phyloP scores from a whole-genome alignment of 1,140 invertebrate species.

The Magallana ariakensis region DNA sequence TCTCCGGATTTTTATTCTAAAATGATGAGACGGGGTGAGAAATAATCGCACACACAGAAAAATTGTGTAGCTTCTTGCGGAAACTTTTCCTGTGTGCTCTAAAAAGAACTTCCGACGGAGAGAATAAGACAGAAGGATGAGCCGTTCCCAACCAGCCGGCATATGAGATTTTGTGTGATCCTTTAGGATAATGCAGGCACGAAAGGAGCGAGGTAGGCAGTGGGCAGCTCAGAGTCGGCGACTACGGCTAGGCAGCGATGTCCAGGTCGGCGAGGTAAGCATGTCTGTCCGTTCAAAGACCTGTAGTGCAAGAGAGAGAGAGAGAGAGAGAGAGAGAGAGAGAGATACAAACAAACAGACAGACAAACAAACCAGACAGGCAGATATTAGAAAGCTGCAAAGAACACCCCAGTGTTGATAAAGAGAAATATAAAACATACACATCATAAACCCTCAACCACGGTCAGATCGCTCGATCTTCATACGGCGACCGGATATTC shows the following conservation, averaged over 20 bases:
- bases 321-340: too few species aligned
- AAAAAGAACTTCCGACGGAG: background rate
- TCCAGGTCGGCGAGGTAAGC: constrained; percentile 7
- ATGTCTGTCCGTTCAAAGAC: too few species aligned
- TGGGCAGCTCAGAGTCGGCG: background rate
- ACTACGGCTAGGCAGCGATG: background rate
- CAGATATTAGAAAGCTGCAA: too few species aligned
- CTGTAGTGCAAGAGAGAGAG: too few species aligned
- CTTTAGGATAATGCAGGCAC: background rate
- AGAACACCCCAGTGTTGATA: too few species aligned
- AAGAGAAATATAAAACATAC: too few species aligned
- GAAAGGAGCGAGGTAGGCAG: background rate
- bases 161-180: background rate
- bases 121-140: background rate
- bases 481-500: too few species aligned
- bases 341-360: too few species aligned
- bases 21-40: background rate
- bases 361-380: too few species aligned
- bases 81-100: background rate
- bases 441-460: too few species aligned
- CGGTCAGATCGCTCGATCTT: too few species aligned
- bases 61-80: background rate
- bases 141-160: background rate
- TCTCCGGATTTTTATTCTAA: background rate
- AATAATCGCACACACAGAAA: background rate